Conservation (phyloP, 1,140 invertebrate genomes). For the Zaprionus vittiger region DNA sequence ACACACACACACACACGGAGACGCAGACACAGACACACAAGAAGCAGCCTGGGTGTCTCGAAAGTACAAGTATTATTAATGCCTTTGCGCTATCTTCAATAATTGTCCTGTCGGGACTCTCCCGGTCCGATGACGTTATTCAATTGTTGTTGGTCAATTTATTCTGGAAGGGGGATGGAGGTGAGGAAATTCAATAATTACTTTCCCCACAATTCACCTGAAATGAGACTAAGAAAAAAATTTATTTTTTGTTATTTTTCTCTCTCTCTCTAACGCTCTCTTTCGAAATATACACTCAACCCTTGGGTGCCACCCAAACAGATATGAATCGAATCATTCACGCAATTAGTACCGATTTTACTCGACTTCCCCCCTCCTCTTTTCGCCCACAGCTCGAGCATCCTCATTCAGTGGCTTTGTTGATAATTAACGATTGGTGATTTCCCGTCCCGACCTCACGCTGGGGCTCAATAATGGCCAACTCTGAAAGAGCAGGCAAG, state of each 20-base stretch:
- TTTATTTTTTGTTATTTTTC: neutral
- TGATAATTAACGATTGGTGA: neutral
- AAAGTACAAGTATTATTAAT: conserved; percentile 4
- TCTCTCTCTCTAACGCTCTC: too few relatives aligned
- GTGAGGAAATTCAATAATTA: conserved; percentile 1
- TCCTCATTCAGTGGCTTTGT: neutral
- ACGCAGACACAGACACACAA: neutral
- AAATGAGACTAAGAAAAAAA: neutral
- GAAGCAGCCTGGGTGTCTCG: neutral
- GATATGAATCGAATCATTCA: neutral
- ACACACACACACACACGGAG: neutral
- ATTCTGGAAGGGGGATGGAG: neutral
- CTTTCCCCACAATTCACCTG: neutral
- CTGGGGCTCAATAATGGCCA: neutral
- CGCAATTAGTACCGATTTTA: conserved; percentile 1
- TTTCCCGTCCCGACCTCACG: neutral
- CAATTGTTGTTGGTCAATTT: neutral
- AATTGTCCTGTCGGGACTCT: neutral
- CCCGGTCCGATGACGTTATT: neutral
- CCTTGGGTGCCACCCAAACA: conserved; percentile 1
- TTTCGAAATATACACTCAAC: neutral
- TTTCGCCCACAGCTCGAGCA: neutral
- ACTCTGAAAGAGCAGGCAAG: neutral
- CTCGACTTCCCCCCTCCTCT: too few relatives aligned
- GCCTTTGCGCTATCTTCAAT: conserved; percentile 9